Evolutionary conservation across 2,797 vertebrate species (phyloP).

Genomic region (Tolypeutes matacus): DNA sequence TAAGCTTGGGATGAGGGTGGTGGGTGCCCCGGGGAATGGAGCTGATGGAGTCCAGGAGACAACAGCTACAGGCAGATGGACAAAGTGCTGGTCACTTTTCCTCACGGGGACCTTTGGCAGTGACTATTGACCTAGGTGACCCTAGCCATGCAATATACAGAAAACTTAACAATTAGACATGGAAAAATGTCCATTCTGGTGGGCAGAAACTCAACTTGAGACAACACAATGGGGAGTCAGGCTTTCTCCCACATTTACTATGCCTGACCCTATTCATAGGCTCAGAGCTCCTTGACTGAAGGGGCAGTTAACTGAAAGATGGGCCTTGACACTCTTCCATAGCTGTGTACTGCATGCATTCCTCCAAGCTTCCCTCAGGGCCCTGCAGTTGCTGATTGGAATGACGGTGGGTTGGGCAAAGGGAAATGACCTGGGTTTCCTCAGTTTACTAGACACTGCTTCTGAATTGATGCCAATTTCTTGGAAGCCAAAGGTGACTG

Average conservation of each 20-base stretch:
- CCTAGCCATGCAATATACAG: accelerated
- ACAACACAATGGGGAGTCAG: accelerated
- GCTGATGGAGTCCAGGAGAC: background rate
- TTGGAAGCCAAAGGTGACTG: too few species aligned
- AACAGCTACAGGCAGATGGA: background rate
- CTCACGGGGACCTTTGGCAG: accelerated
- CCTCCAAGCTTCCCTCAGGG: accelerated
- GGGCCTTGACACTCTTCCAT: accelerated
- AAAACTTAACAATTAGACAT: background rate
- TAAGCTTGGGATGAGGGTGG: too few species aligned
- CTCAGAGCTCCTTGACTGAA: background rate
- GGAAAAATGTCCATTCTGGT: too few species aligned
- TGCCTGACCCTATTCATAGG: accelerated
- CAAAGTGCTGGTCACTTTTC: accelerated
- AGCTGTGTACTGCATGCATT: accelerated
- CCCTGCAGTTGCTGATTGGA: background rate
- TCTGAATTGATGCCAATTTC: accelerated
- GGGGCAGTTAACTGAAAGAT: accelerated
- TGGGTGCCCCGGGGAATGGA: accelerated
- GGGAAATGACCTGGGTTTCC: background rate
- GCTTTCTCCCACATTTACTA: accelerated
- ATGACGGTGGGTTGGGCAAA: accelerated
- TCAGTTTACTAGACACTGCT: too few species aligned
- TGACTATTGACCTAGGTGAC: accelerated
- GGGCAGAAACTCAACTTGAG: too few species aligned